Base-by-base conservation (phyloP, 2,113 vertebrate genomes). In the Sterna hirundo region DNA sequence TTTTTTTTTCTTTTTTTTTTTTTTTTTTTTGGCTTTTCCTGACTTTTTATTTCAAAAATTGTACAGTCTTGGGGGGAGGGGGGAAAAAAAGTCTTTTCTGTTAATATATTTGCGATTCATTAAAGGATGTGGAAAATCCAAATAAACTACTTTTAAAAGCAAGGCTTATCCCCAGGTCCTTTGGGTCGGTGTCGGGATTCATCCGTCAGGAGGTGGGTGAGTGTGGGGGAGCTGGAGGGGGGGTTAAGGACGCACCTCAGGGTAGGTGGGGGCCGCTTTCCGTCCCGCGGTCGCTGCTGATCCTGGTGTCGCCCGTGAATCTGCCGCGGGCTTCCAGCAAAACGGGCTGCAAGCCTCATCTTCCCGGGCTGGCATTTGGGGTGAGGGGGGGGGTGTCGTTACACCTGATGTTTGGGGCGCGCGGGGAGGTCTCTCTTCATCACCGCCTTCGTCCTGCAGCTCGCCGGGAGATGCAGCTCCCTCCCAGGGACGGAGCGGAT, bases 111-210 rank as follows among this genome's bases (percentile, higher is more conserved):
- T 98, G 96, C 96, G 84, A 96, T 97, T 98, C 97, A 98, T 97
- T 97, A 96, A 98, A 98, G 94, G 97, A 98, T 98, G 97, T 98
- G 96, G 90, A 98, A 98, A 98, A 97, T 97, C 91, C 96, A 97
- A 98, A 98, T 98, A 98, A 98, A 98, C 96, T 97, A 97, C 97
- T 98, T 98, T 98, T 97, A 96, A 97, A 98, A 97, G 97, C 97
- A 98, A 98, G 61, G 94, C 49, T 92, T 83, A 83, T 88, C 95
- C 96, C 86, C 79, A 81, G 79, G 34, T 98, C 87, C 80, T 96
- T 97, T 81, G 84, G 77, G 40, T 51, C 25, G 8, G 47, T 2
- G 19, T 6, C 60, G 64, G 66, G 65, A 29, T 42, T 38, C 21
- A 6, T 21, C 71, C 51, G 30, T 29, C 38, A 14, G 52, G 51